Percentiles rank a stretch among this genome's conserved stretches.
Conservation (phyloP, 2,888 invertebrate genomes). For the Sphaeridia pumilis region DNA sequence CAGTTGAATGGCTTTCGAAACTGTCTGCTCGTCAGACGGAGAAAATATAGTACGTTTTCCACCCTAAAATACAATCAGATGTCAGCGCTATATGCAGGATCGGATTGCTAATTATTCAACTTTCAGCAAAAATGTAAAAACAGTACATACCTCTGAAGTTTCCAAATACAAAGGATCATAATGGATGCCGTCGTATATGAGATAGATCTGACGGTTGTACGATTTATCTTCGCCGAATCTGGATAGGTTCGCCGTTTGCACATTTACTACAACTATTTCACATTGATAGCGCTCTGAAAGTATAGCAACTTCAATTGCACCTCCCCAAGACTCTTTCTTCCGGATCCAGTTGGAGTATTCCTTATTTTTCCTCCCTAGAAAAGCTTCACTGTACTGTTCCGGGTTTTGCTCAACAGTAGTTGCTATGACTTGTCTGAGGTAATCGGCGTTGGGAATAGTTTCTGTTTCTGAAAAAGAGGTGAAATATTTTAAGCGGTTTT, state of each 20-base stretch:
- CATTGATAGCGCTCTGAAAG: slow-evolving; percentile 72
- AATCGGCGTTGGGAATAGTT: slow-evolving; percentile 57
- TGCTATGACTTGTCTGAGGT: slow-evolving; percentile 78
- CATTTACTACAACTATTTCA: slow-evolving; percentile 89
- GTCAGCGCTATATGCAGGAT: too few relatives aligned
- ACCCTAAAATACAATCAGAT: not conserved
- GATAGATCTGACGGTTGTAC: slow-evolving; percentile 68
- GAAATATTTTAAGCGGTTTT: slow-evolving; percentile 3
- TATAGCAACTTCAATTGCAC: slow-evolving; percentile 84
- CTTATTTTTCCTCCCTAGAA: slow-evolving; percentile 67
- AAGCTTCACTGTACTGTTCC: slow-evolving; percentile 68
- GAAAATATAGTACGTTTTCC: slow-evolving; percentile 74
- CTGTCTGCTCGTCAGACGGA: slow-evolving; percentile 56
- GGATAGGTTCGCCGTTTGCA: slow-evolving; percentile 77
- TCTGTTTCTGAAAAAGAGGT: slow-evolving; percentile 48
- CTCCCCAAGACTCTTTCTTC: slow-evolving; percentile 84
- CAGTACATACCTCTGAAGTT: slow-evolving; percentile 60
- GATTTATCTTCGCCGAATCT: slow-evolving; percentile 85
- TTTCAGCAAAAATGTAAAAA: too few relatives aligned
- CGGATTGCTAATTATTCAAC: too few relatives aligned
- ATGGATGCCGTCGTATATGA: slow-evolving; percentile 91
- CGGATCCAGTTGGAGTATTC: slow-evolving; percentile 87
- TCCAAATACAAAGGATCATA: slow-evolving; percentile 89
- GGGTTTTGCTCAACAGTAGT: slow-evolving; percentile 64
- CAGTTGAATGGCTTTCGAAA: slow-evolving; percentile 68